phyloP scores from a whole-genome alignment of 2,113 vertebrate genomes.

The Apteryx owenii region DNA sequence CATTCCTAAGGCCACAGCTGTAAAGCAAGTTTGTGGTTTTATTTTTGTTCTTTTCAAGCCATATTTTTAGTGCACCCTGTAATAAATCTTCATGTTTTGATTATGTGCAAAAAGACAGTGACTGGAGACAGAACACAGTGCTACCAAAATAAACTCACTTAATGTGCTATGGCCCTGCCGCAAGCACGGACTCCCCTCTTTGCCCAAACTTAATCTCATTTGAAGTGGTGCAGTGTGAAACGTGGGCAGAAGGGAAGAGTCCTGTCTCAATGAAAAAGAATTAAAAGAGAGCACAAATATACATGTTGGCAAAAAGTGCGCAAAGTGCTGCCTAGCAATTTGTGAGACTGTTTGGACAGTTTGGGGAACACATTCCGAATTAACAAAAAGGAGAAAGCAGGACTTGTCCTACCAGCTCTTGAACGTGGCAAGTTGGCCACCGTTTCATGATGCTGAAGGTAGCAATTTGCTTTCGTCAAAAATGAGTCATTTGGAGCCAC shows the following conservation, averaged over 20 bases:
- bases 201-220: slow-evolving; percentile 39
- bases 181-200: slow-evolving; percentile 56
- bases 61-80: slow-evolving; percentile 62
- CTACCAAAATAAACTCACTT: slow-evolving; percentile 66
- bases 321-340: neutral
- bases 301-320: accelerated
- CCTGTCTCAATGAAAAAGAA: neutral
- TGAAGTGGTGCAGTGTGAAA: slow-evolving; percentile 56
- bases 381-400: neutral
- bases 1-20: slow-evolving; percentile 59
- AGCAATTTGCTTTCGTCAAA: slow-evolving; percentile 7
- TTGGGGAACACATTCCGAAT: neutral
- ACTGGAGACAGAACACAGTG: slow-evolving; percentile 56
- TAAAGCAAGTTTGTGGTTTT: slow-evolving; percentile 65
- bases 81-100: slow-evolving; percentile 71
- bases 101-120: slow-evolving; percentile 65
- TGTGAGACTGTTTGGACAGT: neutral
- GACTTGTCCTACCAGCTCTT: accelerated
- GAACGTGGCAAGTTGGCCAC: slow-evolving; percentile 17
- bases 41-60: slow-evolving; percentile 58
- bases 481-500: neutral
- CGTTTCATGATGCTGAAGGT: neutral
- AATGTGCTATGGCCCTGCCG: slow-evolving; percentile 22
- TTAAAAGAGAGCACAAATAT: slow-evolving; percentile 13
- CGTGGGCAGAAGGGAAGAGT: slow-evolving; percentile 5